Evolutionary conservation across 2,888 invertebrate genomes (phyloP), one percentile per base, ranked within the genome.

Genomic region (Drosophila kuntzei): DNA sequence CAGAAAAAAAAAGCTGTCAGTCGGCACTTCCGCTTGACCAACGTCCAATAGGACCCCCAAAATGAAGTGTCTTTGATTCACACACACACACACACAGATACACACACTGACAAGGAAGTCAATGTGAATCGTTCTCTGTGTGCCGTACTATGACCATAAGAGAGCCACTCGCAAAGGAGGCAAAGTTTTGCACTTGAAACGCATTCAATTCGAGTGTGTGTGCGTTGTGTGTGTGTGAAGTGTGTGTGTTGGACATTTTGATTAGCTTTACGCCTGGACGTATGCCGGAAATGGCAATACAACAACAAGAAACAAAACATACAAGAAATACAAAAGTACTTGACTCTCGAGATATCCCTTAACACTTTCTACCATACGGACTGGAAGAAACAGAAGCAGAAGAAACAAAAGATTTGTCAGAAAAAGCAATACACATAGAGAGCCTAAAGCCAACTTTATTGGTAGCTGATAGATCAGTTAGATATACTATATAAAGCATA

Each of bases 231-330:
- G 54, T 53, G 58, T 51, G 41, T 47, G 36, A 41, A 49, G 62
- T 69, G 84, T 71, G 58, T 83, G 82, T 75, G 68, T 70, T 72
- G 71, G 83, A 89, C 85, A 87, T 84, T 87, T 89, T 83, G 83
- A 83, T 83, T 83, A 87, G 89, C 83, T 71, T 70, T 76, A 84
- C 87, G 80, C 44, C 79, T 79, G 76, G 60, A 64, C 76, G 63
- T 69, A 72, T 59, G 65, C 84, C 87, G 84, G 84, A 89, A 76
- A 75, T 76, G 68, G 79, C 60, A 68, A 59, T 44, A 60, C 51
- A 65, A 53, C 61, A 62, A 58, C 53, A 54, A 53, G 61, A 66
- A 41, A 51, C 16, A 32, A 41, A 51, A 41, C 39, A 29, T n/a
- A 32, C 54, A n/a, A 27, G 36, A 53, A 61, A 53, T 12, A 39